phyloP scores from a whole-genome alignment of 2,113 vertebrate species.

The Bujurquina vittata region DNA sequence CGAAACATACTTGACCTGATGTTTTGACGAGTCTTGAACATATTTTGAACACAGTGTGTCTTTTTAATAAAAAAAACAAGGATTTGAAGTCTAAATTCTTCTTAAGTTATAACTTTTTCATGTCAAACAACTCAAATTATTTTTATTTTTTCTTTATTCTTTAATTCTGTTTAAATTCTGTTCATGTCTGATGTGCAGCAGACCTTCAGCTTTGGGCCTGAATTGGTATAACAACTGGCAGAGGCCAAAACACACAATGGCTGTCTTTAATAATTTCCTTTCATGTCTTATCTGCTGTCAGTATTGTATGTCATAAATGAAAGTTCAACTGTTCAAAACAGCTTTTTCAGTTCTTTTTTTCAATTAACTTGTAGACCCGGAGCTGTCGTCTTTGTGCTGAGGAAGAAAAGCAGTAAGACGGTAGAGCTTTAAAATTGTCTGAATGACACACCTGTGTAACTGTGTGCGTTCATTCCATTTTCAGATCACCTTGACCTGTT shows the following conservation, averaged over 20 bases:
- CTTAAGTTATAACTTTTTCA: conserved; percentile 11
- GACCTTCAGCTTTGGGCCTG: conserved; percentile 43
- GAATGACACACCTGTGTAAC: conserved; percentile 43
- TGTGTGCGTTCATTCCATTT: conserved; percentile 8
- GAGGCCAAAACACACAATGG: conserved; percentile 25
- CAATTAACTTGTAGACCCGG: conserved; percentile 47
- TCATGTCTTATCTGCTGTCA: conserved; percentile 21
- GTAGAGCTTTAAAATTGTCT: background rate
- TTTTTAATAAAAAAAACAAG: conserved; percentile 11
- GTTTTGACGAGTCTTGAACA: background rate
- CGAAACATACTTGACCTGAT: background rate
- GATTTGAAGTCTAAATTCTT: conserved; percentile 10
- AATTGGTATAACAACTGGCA: conserved; percentile 11
- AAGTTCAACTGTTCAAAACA: conserved; percentile 40
- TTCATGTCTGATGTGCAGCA: conserved; percentile 33
- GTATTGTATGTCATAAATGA: conserved; percentile 39
- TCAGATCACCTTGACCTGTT: conserved; percentile 42
- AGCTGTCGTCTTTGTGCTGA: conserved; percentile 20
- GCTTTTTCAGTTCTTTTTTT: conserved; percentile 32
- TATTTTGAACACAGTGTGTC: background rate
- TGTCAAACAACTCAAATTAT: conserved; percentile 13
- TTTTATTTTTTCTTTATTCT: background rate
- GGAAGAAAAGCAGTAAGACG: conserved; percentile 17
- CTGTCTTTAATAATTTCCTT: conserved; percentile 38
- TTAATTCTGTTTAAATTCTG: conserved; percentile 5